A percentile compares a stretch with the other conserved stretches of the same genome.
Conservation (phyloP, 2,113 vertebrate genomes). For the Osmerus mordax region DNA sequence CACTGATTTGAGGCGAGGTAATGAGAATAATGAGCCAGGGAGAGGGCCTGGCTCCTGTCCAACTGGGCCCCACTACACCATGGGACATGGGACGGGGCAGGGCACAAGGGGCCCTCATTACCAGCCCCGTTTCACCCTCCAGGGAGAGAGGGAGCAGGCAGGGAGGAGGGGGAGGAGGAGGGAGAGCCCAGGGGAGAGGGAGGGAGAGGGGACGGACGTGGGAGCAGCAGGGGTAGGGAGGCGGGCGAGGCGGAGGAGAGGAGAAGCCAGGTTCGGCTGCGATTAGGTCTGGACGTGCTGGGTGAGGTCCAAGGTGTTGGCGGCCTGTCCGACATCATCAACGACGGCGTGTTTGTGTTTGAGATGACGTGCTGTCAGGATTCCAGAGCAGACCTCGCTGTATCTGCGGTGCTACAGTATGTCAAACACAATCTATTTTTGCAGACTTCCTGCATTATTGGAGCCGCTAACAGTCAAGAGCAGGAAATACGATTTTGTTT, state of each 20-base stretch:
- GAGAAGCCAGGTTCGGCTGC: conserved; percentile 41
- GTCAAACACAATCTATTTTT: neutral
- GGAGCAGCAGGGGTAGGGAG: conserved; percentile 53
- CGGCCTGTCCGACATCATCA: conserved; percentile 44
- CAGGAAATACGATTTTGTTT: conserved; percentile 48
- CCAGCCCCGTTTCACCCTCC: conserved; percentile 54
- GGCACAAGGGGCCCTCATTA: conserved; percentile 72
- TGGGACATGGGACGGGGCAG: conserved; percentile 69
- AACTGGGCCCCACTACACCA: conserved; percentile 66
- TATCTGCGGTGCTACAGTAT: neutral
- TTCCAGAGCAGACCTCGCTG: neutral
- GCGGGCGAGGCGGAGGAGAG: conserved; percentile 51
- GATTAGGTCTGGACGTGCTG: conserved; percentile 29
- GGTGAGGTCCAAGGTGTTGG: conserved; percentile 46
- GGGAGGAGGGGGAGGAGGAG: conserved; percentile 13
- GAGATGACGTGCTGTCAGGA: too few relatives aligned
- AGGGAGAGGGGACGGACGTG: conserved; percentile 55
- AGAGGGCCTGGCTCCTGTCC: conserved; percentile 66
- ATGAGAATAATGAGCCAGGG: conserved; percentile 76
- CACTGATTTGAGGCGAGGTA: conserved; percentile 72
- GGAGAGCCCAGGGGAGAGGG: conserved; percentile 5
- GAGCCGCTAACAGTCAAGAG: conserved; percentile 35
- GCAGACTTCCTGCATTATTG: conserved; percentile 27
- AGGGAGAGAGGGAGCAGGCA: conserved; percentile 33
- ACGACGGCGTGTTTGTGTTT: conserved; percentile 11